Evolutionary conservation across 2,888 invertebrate genomes (phyloP).

Genomic region (Callyntrura sp.): DNA sequence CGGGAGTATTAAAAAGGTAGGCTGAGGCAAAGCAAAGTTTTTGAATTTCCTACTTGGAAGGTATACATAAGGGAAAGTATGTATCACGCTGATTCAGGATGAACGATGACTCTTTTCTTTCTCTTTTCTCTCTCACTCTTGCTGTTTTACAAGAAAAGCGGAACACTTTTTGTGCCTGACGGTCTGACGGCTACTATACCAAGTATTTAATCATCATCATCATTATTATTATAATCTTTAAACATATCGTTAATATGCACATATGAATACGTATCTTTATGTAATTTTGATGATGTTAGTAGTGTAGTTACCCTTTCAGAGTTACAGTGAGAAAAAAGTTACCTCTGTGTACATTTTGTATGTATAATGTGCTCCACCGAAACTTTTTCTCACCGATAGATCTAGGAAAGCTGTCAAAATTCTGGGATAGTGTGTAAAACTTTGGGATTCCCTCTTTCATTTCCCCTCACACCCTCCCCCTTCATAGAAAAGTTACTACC

Average conservation of each 20-base stretch:
- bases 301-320: too few species aligned
- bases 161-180: too few species aligned
- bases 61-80: constrained; percentile 17
- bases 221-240: too few species aligned
- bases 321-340: too few species aligned
- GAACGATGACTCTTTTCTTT: constrained; percentile 26
- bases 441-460: constrained; percentile 47
- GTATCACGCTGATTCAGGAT: background rate
- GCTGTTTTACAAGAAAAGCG: background rate
- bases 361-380: too few species aligned
- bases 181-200: too few species aligned
- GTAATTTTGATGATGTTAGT: constrained; percentile 33
- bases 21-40: constrained; percentile 38
- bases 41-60: constrained; percentile 34
- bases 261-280: background rate
- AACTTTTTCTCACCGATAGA: background rate
- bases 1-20: background rate
- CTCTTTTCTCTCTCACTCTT: background rate
- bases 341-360: too few species aligned
- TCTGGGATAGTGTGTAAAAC: constrained; percentile 29
- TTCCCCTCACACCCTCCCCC: too few species aligned
- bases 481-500: too few species aligned
- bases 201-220: too few species aligned
- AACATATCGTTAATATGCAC: constrained; percentile 15
- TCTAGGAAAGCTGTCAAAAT: constrained; percentile 9